Conservation (phyloP, 2,113 vertebrate genomes). For the Pristiophorus japonicus region DNA sequence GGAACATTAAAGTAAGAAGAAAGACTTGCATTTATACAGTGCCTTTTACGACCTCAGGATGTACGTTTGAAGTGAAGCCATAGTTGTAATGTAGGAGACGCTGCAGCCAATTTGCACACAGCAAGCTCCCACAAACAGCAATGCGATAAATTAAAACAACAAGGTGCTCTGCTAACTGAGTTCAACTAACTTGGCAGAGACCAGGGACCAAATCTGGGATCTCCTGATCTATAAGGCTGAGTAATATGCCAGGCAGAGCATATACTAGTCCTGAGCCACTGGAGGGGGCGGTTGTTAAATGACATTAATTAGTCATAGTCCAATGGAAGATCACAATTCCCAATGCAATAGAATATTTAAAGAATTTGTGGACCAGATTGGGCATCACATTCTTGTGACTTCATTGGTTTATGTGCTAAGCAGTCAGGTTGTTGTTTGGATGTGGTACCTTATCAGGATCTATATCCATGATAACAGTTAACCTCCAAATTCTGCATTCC, state of each 20-base stretch:
- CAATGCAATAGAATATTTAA: neutral
- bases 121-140: no score
- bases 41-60: no score
- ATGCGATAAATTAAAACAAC: no score
- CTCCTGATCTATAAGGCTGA: neutral
- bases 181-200: neutral
- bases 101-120: no score
- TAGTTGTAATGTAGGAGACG: no score
- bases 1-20: no score
- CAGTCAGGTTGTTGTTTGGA: neutral
- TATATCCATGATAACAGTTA: neutral
- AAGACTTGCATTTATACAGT: no score
- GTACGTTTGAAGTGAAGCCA: no score
- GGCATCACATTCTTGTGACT: neutral
- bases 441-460: neutral
- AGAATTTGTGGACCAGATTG: neutral
- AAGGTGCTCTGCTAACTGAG: neutral
- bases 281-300: neutral
- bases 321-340: neutral
- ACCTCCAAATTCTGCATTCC: neutral
- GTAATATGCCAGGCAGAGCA: neutral
- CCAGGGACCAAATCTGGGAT: neutral
- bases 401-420: neutral
- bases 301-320: neutral
- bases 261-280: neutral